Evolutionary conservation across 2,797 vertebrate species (phyloP), one percentile per base, ranked within the genome.

Genomic region (Crax fasciolata): DNA sequence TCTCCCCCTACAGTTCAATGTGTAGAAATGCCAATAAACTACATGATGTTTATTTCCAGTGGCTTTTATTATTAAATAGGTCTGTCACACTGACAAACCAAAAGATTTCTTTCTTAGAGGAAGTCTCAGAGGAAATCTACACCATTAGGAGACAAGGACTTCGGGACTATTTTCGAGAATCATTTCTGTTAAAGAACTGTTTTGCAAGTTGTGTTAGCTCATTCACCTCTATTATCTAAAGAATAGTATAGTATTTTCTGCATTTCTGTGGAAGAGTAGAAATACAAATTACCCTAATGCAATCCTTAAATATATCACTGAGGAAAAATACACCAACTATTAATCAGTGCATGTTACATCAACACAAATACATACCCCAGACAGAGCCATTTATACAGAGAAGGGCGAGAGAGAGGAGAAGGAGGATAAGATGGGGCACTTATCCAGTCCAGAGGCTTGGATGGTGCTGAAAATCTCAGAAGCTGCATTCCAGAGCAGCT

Each of bases 11-110:
- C 81, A 95, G 86, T 83, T 82, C 88, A 86, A 54, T 44, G 62
- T 39, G 75, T 68, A 94, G 59, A 88, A 94, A 78, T 8, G 23
- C 80, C 70, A 96, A 81, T 88, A 92, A 92, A 94, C 90, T 48
- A 66, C 48, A 51, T 13, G 2, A 66, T 32, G 32, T 84, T 95
- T 86, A 68, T 86, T 89, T 86, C 84, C 85, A 90, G 74, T 66
- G 72, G 59, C 59, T 93, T 43, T 72, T 61, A 51, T 48, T 91
- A 86, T 71, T 88, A 91, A 89, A 92, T 39, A 63, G 15, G 59
- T 92, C 79, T 92, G 82, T 91, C 77, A 83, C 3, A 7, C 46
- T 52, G 28, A 67, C 2, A 13, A 89, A 87, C n/a, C 25, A 81
- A 65, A 92, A 17, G 15, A 52, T 73, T 91, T 73, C 21, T 94